Conservation (phyloP, 1,140 invertebrate genomes). For the Magallana angulata region DNA sequence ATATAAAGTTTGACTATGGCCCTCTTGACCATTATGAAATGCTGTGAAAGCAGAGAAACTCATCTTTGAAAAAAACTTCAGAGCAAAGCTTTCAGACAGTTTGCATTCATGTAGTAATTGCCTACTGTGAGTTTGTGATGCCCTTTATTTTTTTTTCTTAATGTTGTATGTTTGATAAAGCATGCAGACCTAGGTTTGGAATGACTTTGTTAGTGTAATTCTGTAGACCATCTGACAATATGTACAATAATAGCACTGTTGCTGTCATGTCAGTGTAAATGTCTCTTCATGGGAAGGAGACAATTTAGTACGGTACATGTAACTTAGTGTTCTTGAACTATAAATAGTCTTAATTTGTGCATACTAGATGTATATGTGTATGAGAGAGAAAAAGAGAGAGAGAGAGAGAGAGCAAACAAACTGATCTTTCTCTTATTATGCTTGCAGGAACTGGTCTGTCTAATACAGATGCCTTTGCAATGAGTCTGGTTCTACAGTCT, state of each 20-base stretch:
- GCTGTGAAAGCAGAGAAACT: neutral
- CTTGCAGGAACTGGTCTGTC: slow-evolving; percentile 55
- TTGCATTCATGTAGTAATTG: neutral
- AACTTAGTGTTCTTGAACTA: neutral
- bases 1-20: neutral
- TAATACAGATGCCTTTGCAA: slow-evolving; percentile 53
- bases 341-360: neutral
- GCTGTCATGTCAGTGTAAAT: too few relatives aligned
- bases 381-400: neutral
- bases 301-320: too few relatives aligned
- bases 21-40: neutral
- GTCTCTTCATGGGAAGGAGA: too few relatives aligned
- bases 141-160: neutral
- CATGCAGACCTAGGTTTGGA: neutral
- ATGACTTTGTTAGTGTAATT: neutral
- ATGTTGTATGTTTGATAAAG: neutral
- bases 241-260: too few relatives aligned
- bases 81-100: too few relatives aligned
- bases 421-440: neutral
- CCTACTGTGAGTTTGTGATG: neutral
- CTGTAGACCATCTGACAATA: too few relatives aligned
- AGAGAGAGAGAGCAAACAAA: neutral
- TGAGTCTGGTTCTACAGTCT: slow-evolving; percentile 83
- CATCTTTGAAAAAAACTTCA: neutral
- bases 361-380: neutral